A percentile compares a stretch with the other conserved stretches of the same genome.
Conservation (phyloP, 2,888 invertebrate genomes). For the Troilus luridus region DNA sequence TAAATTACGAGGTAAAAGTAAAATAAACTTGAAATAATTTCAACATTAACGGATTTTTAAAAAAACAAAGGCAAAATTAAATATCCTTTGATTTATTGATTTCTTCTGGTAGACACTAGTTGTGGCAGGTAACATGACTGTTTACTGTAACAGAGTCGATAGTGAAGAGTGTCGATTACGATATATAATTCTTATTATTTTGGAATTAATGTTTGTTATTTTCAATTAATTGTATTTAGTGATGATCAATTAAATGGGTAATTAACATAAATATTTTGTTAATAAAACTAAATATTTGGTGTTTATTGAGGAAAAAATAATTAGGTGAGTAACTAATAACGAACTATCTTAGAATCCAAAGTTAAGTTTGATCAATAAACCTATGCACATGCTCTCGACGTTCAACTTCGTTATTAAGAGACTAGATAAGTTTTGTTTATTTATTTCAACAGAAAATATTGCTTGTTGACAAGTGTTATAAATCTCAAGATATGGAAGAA, state of each 20-base stretch:
- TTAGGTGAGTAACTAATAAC: neutral
- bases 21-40: slow-evolving; percentile 24
- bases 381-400: neutral
- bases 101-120: slow-evolving; percentile 37
- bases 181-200: neutral
- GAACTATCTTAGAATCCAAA: neutral
- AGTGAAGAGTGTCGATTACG: neutral
- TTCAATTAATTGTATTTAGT: neutral
- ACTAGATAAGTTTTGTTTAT: neutral
- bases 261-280: neutral
- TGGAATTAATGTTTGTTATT: neutral
- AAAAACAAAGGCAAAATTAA: slow-evolving; percentile 13
- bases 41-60: slow-evolving; percentile 27
- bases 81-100: slow-evolving; percentile 58
- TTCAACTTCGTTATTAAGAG: neutral
- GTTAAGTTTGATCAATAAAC: neutral
- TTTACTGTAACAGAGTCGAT: neutral
- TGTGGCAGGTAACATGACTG: slow-evolving; percentile 51
- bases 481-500: neutral
- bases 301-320: neutral
- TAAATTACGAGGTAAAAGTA: neutral
- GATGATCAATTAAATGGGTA: neutral
- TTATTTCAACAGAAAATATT: neutral
- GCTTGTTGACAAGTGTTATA: neutral
- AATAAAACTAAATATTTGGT: neutral